phyloP scores from a whole-genome alignment of 2,888 invertebrate species.

The Tipula vernalis region DNA sequence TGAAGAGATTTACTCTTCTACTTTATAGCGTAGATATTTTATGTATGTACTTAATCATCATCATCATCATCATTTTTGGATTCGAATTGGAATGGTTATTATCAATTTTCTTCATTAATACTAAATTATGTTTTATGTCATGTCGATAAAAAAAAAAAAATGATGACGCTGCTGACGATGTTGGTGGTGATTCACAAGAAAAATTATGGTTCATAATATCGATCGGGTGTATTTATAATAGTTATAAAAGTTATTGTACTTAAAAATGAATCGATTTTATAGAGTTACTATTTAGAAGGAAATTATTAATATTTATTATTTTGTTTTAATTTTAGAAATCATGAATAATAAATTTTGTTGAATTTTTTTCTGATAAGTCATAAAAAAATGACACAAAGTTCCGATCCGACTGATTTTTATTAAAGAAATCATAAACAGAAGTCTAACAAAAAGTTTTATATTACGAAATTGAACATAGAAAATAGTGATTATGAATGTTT shows the following conservation, averaged over 20 bases:
- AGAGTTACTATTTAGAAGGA: neutral
- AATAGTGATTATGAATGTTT: too few species aligned
- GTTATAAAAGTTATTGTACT: neutral
- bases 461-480: too few species aligned
- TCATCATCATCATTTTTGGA: neutral
- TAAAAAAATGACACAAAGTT: neutral
- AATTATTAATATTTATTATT: neutral
- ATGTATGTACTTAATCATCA: neutral
- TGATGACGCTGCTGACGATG: neutral
- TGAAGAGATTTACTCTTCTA: neutral
- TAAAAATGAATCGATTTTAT: neutral
- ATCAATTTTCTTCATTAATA: neutral
- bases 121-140: neutral
- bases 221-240: neutral
- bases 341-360: neutral
- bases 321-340: neutral
- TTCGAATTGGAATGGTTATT: neutral
- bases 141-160: neutral
- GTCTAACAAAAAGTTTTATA: too few species aligned
- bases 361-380: neutral
- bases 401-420: too few species aligned
- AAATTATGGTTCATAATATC: neutral
- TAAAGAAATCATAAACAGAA: too few species aligned
- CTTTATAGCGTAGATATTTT: neutral
- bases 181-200: neutral